Evolutionary conservation across 2,888 invertebrate genomes (phyloP), one percentile per base, ranked within the genome.

Genomic region (Slavum lentiscoides): DNA sequence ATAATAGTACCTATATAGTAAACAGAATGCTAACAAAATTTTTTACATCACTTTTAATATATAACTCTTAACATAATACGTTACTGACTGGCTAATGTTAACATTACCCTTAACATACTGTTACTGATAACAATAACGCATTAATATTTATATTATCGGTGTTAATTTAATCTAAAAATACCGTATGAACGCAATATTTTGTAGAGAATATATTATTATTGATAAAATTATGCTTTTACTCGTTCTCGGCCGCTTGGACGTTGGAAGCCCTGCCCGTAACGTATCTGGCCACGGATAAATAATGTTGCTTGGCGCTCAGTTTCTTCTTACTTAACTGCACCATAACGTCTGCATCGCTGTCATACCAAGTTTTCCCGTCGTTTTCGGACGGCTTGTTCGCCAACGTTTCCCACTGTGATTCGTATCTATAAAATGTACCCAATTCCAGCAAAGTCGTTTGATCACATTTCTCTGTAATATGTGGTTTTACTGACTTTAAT

Each of bases 211-310:
- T n/a, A n/a, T n/a, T n/a, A 30, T 43, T 68, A 59, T 21, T 43
- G 37, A 53, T 59, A 61, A 53, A 30, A 37, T 53, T 55, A 55
- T 23, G 62, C n/a, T 37, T 77, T 77, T 80, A 80, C 80, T 80
- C 80, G n/a, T 69, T 77, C 17, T 82, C 75, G 21, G 74, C 19
- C 49, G 80, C 55, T 59, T 68, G 55, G 43, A 84, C 75, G 84
- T 85, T 87, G 83, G 87, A 88, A 85, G 86, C 87, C 85, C 88
- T 88, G 82, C 94, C 94, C 83, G 93, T 92, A 84, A 94, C 91
- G 87, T 94, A 94, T 85, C 94, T 90, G 84, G 94, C 91, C 83
- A 93, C 91, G 83, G 91, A 91, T 83, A 94, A 87, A 87, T 94
- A 94, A 83, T 93, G 92, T 84, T 92, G 92, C 84, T 93, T 93